phyloP scores from a whole-genome alignment of 92 coral and sea anemone species.

The Parazoanthus atlanticus region DNA sequence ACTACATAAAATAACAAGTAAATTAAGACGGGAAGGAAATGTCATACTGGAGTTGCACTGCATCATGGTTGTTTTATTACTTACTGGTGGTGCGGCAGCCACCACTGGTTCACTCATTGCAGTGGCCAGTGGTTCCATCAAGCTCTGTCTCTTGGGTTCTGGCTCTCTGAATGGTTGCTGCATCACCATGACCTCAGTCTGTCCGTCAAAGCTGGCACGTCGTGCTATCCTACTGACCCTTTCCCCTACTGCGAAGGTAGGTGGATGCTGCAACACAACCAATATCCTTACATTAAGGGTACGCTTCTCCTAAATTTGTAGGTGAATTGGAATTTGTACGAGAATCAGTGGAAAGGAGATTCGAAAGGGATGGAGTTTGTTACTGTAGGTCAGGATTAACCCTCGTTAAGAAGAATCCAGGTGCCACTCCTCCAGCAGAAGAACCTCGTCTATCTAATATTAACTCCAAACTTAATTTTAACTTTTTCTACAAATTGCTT shows the following conservation, averaged over 20 bases:
- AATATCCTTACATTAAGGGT: background rate
- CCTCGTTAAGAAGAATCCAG: no score
- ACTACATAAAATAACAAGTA: background rate
- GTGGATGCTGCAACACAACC: constrained; percentile 34
- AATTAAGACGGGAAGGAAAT: background rate
- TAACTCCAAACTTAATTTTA: no score
- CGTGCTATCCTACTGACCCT: constrained; percentile 38
- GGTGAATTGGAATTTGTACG: background rate
- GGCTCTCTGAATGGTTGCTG: constrained; percentile 32
- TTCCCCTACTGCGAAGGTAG: constrained; percentile 38
- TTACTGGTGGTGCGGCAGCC: constrained; percentile 47
- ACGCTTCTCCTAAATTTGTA: background rate
- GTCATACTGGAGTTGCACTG: background rate
- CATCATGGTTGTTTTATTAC: constrained; percentile 11
- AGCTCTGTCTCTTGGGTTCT: constrained; percentile 82
- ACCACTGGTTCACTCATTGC: constrained; percentile 57
- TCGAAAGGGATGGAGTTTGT: no score
- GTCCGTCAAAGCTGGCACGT: constrained; percentile 39
- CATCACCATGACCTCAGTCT: constrained; percentile 42
- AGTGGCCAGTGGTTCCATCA: constrained; percentile 76
- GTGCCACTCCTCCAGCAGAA: no score
- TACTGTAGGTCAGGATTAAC: no score
- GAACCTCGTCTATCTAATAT: no score
- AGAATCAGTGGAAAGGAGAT: no score
- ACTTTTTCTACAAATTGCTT: no score